Conservation (phyloP, 2,797 vertebrate genomes). For the Paramormyrops hopkinsi region DNA sequence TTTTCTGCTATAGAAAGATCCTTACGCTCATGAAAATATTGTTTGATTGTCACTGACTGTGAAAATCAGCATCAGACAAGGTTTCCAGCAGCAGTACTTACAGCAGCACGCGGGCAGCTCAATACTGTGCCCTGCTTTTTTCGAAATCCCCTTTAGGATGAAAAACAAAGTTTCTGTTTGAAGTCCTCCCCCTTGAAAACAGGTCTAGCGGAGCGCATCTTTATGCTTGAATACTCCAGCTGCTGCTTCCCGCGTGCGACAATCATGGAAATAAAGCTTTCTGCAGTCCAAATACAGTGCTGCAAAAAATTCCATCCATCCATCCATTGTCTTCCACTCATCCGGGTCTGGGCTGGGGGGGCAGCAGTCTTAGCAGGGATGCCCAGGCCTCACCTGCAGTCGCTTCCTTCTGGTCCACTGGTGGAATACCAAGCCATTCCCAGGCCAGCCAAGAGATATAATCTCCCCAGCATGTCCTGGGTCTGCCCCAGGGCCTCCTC, state of each 20-base stretch:
- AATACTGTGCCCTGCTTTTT: not conserved
- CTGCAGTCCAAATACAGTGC: not conserved
- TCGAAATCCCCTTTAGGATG: not conserved
- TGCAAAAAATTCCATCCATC: not conserved
- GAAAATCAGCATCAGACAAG: not conserved
- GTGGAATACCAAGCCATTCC: not conserved
- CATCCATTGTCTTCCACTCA: not conserved
- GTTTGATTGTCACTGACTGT: not conserved
- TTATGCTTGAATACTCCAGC: not conserved
- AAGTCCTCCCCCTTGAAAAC: not conserved
- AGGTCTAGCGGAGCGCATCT: not conserved
- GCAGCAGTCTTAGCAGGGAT: not conserved
- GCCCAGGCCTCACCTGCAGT: not conserved
- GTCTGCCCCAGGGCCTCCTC: not conserved
- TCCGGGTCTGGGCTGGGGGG: not conserved
- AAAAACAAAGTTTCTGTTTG: not conserved
- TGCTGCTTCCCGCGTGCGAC: not conserved
- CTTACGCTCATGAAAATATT: not conserved
- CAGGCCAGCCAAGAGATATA: not conserved
- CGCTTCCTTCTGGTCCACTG: not conserved
- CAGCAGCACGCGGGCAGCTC: not conserved
- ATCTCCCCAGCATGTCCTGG: not conserved
- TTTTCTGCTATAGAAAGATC: not conserved
- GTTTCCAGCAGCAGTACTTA: not conserved
- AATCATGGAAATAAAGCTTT: not conserved